A percentile compares a stretch with the other conserved stretches of the same genome.
These are phyloP conservation scores for Opisthocomus hoazin DNA, from an alignment of 2,113 vertebrate genomes.

Conservation along the genomic window DNA sequence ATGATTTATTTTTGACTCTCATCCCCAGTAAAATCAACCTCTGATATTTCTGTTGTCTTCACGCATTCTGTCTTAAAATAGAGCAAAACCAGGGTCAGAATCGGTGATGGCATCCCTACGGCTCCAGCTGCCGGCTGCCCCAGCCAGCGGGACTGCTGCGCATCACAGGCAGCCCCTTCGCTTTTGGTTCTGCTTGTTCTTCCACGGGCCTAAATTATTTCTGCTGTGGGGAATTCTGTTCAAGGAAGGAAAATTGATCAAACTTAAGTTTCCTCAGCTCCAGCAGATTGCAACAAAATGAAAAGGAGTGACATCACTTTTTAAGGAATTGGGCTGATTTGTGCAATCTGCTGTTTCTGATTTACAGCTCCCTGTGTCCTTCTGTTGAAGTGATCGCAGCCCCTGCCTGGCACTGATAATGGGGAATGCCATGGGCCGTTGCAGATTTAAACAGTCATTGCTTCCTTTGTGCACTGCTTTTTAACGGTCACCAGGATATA, in stretches of 20 bases:
- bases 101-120: background rate
- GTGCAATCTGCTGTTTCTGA: background rate
- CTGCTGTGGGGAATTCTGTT: background rate
- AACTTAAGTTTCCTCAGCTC: background rate
- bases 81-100: background rate
- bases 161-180: background rate
- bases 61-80: background rate
- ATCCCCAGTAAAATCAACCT: background rate
- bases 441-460: background rate
- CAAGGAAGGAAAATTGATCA: background rate
- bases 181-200: background rate
- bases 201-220: background rate
- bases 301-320: background rate
- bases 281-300: background rate
- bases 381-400: background rate
- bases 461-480: background rate
- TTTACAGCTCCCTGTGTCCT: background rate
- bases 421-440: background rate
- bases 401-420: background rate
- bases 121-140: background rate
- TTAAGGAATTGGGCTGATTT: background rate
- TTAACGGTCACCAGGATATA: background rate
- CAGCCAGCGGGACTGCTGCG: background rate
- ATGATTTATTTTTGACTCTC: background rate
- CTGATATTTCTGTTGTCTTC: background rate